phyloP scores from a whole-genome alignment of 2,888 invertebrate species.

The Dusona sp. region DNA sequence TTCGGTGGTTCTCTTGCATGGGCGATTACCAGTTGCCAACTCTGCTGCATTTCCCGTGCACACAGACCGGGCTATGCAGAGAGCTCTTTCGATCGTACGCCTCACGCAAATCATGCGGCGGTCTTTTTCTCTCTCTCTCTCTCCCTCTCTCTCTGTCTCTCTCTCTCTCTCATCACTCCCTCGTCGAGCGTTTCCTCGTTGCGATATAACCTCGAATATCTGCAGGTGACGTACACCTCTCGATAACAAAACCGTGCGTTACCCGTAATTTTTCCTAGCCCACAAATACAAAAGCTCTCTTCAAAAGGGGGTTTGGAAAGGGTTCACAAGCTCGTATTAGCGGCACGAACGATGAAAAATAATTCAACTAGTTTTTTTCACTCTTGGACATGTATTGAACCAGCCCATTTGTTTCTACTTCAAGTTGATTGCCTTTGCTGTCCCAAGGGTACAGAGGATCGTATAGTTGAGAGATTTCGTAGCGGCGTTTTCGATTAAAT shows the following conservation, averaged over 20 bases:
- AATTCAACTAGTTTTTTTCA: not conserved
- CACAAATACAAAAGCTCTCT: conserved; percentile 27
- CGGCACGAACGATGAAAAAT: conserved; percentile 32
- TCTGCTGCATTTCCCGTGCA: conserved; percentile 10
- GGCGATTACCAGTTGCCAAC: conserved; percentile 53
- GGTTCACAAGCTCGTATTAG: conserved; percentile 24
- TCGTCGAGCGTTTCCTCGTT: conserved; percentile 22
- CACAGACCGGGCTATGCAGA: conserved; percentile 5
- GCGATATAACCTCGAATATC: conserved; percentile 35
- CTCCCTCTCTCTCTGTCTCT: conserved; percentile 20
- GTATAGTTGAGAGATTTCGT: not conserved
- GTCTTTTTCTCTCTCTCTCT: not conserved
- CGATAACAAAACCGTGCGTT: conserved; percentile 47
- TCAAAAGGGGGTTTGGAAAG: conserved; percentile 10
- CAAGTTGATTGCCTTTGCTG: not conserved
- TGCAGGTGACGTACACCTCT: conserved; percentile 59
- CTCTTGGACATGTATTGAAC: not conserved
- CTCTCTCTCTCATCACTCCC: not conserved
- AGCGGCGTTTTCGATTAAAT: not conserved
- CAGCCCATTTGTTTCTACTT: not conserved
- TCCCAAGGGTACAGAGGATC: not conserved
- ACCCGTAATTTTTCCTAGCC: not conserved
- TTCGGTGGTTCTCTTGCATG: conserved; percentile 33
- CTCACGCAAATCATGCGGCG: conserved; percentile 4
- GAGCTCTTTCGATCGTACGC: conserved; percentile 42